A percentile compares a stretch with the other conserved stretches of the same genome.
Evolutionary conservation across 2,113 vertebrate species (phyloP).

Genomic region (Passer domesticus): DNA sequence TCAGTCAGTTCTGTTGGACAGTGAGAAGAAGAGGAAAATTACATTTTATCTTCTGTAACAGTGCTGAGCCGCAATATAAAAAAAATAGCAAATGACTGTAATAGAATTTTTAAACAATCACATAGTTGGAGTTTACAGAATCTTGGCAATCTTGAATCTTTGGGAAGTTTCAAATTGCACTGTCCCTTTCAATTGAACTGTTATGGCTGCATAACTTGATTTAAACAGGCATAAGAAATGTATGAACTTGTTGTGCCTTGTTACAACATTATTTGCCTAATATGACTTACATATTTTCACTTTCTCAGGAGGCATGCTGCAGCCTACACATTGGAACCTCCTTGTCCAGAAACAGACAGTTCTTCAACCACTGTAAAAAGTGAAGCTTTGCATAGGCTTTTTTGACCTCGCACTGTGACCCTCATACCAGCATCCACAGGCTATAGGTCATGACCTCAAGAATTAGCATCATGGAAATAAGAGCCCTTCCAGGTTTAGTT

Average conservation of each 20-base stretch:
- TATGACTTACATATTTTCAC: constrained; percentile 39
- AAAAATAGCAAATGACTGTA: neutral
- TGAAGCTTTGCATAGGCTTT: constrained; percentile 34
- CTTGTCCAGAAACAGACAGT: constrained; percentile 27
- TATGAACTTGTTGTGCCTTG: constrained; percentile 34
- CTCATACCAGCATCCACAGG: constrained; percentile 71
- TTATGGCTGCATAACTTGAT: neutral
- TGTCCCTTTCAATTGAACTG: neutral
- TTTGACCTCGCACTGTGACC: constrained; percentile 70
- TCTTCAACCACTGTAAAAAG: constrained; percentile 13
- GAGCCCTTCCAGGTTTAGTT: constrained; percentile 59
- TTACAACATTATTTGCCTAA: constrained; percentile 28
- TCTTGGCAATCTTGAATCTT: neutral
- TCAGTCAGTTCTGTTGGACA: neutral
- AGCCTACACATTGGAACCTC: constrained; percentile 26
- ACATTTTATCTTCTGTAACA: neutral
- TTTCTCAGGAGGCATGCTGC: constrained; percentile 17
- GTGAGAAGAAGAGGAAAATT: neutral
- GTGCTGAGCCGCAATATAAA: neutral
- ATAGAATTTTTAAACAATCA: neutral
- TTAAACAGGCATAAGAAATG: neutral
- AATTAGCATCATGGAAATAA: constrained; percentile 72
- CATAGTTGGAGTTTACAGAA: neutral
- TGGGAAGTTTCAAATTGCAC: neutral
- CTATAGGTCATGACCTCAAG: constrained; percentile 70